Percentiles rank a stretch among this genome's conserved stretches.
Evolutionary conservation across 2,797 vertebrate species (phyloP).

Genomic region (Sandelia bainsii): DNA sequence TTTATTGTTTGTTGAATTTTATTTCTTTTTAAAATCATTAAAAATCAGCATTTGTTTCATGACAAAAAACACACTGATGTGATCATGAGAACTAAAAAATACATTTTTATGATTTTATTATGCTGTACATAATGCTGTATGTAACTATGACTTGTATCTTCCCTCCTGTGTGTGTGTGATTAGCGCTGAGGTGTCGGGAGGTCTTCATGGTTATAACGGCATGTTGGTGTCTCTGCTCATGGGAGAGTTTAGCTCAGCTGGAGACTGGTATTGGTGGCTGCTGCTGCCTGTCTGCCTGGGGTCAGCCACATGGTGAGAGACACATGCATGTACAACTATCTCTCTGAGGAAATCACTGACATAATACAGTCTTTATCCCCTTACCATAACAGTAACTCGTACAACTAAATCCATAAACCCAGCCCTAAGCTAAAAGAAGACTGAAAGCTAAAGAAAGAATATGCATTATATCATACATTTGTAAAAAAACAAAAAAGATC

Average conservation of each 20-base stretch:
- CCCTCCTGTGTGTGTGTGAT: constrained; percentile 18
- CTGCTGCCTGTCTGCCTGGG: constrained; percentile 78
- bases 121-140: background rate
- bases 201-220: constrained; percentile 82
- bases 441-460: background rate
- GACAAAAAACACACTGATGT: background rate
- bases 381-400: too few species aligned
- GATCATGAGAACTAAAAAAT: constrained; percentile 15
- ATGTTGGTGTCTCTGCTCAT: constrained; percentile 85
- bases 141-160: background rate
- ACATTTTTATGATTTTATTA: background rate
- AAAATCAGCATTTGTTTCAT: constrained; percentile 9
- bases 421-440: background rate
- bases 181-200: constrained; percentile 75
- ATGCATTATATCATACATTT: background rate
- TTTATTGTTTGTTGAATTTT: constrained; percentile 11
- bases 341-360: too few species aligned
- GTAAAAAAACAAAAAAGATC: too few species aligned
- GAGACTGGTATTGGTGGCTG: constrained; percentile 86
- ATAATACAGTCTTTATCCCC: too few species aligned
- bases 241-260: constrained; percentile 79
- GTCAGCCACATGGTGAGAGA: constrained; percentile 76
- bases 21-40: constrained; percentile 16
- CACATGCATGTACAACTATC: background rate
- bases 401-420: too few species aligned